phyloP scores from a whole-genome alignment of 1,140 invertebrate species.

The Rhynchophorus ferrugineus region DNA sequence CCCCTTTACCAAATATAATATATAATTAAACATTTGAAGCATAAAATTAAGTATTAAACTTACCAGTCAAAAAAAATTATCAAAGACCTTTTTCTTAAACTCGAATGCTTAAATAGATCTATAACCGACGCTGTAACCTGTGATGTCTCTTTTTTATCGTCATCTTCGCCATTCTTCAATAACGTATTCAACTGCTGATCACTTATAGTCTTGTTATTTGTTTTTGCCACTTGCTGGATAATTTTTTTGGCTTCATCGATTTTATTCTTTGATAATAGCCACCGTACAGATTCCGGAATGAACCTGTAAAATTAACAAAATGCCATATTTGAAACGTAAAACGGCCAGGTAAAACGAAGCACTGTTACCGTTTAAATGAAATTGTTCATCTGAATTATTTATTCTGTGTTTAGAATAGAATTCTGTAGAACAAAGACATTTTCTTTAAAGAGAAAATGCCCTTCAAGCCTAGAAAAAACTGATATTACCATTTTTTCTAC shows the following conservation, averaged over 20 bases:
- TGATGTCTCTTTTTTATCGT: slow-evolving; percentile 42
- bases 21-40: no score
- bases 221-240: slow-evolving; percentile 47
- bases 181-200: slow-evolving; percentile 20
- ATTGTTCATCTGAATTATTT: background rate
- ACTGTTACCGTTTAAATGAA: slow-evolving; percentile 3
- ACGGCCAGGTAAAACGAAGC: background rate
- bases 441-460: background rate
- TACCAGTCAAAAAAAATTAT: slow-evolving; percentile 73
- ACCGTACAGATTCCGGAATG: slow-evolving; percentile 56
- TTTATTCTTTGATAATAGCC: slow-evolving; percentile 50
- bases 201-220: slow-evolving; percentile 47
- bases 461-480: background rate
- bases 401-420: background rate
- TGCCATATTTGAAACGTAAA: background rate
- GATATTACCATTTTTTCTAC: background rate
- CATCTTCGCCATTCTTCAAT: slow-evolving; percentile 20
- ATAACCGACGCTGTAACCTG: slow-evolving; percentile 42
- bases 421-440: background rate
- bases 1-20: no score
- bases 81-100: slow-evolving; percentile 60
- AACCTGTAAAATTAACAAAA: slow-evolving; percentile 38
- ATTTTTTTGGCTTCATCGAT: slow-evolving; percentile 46
- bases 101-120: slow-evolving; percentile 62
- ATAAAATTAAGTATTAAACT: slow-evolving; percentile 32